Evolutionary conservation across 2,113 vertebrate genomes (phyloP), one percentile per base, ranked within the genome.

Genomic region (Uropsilus gracilis): DNA sequence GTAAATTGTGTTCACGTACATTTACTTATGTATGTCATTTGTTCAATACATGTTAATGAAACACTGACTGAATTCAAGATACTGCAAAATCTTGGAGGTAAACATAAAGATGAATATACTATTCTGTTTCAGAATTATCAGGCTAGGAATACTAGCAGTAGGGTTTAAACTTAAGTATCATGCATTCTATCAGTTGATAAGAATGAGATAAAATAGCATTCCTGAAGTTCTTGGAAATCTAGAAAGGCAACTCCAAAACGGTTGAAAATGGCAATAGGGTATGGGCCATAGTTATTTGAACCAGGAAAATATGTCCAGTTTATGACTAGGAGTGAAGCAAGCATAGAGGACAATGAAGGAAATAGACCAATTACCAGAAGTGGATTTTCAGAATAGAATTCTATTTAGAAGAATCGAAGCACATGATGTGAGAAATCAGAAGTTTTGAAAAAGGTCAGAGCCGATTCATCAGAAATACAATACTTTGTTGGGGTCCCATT

Each of bases 321-420:
- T 91, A 68, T 78, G 17, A 61, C 76, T 85, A 53, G 32, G 39
- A 88, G 11, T 64, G n/a, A 75, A 76, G 34, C 92, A 89, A 82
- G 39, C 86, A 77, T 75, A 63, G 72, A 64, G 83, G 77, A 89
- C 28, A 86, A 53, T 81, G 63, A 97, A 71, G 72, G 72, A 92
- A 94, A 83, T 61, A 73, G 69, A 42, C 46, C 63, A 76, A 86
- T 86, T 93, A 53, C 42, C 11, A 53, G 55, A 64, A 86, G 78
- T 68, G 48, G 84, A 80, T 77, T 95, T 89, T 94, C 77, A 77
- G 44, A 75, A 72, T 26, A 69, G 44, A 90, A 88, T 34, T 80
- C 13, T 46, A 12, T 72, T 89, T 68, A 55, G 85, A 61, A 83
- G 59, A 91, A 91, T 28, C 93, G 64, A 53, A 88, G n/a, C 14